These are phyloP conservation scores for Euphydryas editha DNA, from an alignment of 2,888 invertebrate genomes.

Conservation along the genomic window DNA sequence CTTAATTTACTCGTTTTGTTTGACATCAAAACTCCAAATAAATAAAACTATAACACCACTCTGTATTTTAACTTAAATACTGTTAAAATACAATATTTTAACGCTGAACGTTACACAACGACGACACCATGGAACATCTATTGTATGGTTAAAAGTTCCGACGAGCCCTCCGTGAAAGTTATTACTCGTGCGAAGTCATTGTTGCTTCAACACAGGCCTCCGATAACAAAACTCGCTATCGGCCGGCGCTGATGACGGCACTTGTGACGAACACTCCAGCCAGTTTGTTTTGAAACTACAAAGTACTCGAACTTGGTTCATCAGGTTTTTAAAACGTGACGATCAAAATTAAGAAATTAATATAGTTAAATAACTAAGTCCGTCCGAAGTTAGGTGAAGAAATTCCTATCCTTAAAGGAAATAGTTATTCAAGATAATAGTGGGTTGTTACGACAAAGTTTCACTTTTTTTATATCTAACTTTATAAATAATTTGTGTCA, in stretches of 20 bases:
- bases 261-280: background rate
- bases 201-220: conserved; percentile 20
- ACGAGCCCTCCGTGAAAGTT: conserved; percentile 31
- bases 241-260: background rate
- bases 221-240: conserved; percentile 19
- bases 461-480: too few species aligned
- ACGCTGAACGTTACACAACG: conserved; percentile 7
- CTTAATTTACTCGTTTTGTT: too few species aligned
- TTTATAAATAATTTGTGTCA: too few species aligned
- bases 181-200: conserved; percentile 37
- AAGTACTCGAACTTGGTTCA: background rate
- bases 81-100: background rate
- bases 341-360: too few species aligned
- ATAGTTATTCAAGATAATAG: too few species aligned
- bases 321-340: background rate
- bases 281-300: background rate
- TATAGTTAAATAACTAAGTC: too few species aligned
- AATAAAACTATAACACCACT: too few species aligned
- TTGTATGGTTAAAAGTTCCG: conserved; percentile 41
- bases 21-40: too few species aligned
- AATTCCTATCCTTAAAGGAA: too few species aligned
- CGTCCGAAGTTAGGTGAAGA: too few species aligned
- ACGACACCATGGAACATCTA: conserved; percentile 22
- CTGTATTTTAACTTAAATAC: background rate
- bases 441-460: too few species aligned